These are phyloP conservation scores for Scaptodrosophila lebanonensis DNA, from an alignment of 1,140 invertebrate species.

Conservation along the genomic window DNA sequence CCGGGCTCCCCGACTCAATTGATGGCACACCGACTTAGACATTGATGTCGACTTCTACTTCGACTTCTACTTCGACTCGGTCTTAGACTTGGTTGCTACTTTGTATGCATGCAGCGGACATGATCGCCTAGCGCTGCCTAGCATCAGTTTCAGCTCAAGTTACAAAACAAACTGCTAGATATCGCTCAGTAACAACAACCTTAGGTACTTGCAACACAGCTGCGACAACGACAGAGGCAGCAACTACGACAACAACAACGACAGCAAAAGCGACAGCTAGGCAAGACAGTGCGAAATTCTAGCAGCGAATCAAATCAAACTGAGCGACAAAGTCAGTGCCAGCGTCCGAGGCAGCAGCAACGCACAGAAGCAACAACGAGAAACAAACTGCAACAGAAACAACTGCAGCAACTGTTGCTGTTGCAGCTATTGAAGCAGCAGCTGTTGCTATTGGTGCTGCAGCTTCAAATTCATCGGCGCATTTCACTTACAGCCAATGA, in stretches of 20 bases:
- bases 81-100: conserved; percentile 36
- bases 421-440: conserved; percentile 17
- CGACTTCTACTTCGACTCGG: not conserved
- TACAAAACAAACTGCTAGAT: conserved; percentile 23
- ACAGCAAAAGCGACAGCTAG: no score
- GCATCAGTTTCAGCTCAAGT: conserved; percentile 33
- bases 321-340: conserved; percentile 53
- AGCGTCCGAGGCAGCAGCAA: no score
- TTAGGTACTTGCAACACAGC: no score
- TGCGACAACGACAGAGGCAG: no score
- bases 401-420: conserved; percentile 2
- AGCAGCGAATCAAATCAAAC: no score
- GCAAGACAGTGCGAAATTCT: no score
- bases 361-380: conserved; percentile 46
- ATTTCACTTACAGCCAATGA: conserved; percentile 61
- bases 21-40: no score
- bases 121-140: conserved; percentile 53
- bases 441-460: conserved; percentile 33
- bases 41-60: no score
- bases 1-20: conserved; percentile 5
- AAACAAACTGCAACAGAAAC: conserved; percentile 12
- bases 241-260: no score
- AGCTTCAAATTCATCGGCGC: conserved; percentile 25
- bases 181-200: conserved; percentile 68
- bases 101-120: conserved; percentile 71